Base-by-base conservation (phyloP, 2,888 invertebrate genomes). In the Ornithoptera priamus region DNA sequence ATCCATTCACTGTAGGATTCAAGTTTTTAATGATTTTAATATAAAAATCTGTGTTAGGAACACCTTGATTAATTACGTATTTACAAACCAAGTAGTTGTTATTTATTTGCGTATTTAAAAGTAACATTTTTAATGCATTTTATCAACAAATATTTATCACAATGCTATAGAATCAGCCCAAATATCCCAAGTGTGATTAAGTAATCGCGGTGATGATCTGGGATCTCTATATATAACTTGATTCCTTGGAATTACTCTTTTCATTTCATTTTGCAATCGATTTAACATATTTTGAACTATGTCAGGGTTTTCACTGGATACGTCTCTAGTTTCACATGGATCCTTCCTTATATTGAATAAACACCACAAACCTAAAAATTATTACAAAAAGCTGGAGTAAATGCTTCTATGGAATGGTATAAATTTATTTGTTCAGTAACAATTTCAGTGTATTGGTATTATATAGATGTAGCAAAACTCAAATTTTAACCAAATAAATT, bases 301-400 rank as follows among this genome's bases (percentile, higher is more conserved):
- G 42, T 85, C 81, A 12, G 84, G 82, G 72, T 84, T 72, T 1
- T 30, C 65, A 0, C 67, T 69, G 17, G 87, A 85, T 72, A 90
- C 73, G 65, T 91, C 86, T 69, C 70, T 77, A 7, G 71, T 79
- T 76, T 91, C 91, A 72, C 91, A 91, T 0, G 90, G 89, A 77
- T 91, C 91, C 39, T 83, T 75, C 70, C 78, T 84, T 15, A 91
- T 85, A 72, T 90, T 85, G 73, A 81, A 90, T 60, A 91, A 78
- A 70, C 90, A 91, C 39, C 76, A 72, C 58, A 75, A 81, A 67
- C 74, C 89, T 89, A 77, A 86, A 85, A 73, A 18, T 20, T 61
- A n/a, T 46, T 17, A 18, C 12, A 24, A 30, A 50, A 46, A 50
- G n/a, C 8, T 15, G 22, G 24, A 57, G 20, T 59, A 60, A 30